Evolutionary conservation across 2,888 invertebrate genomes (phyloP).

Genomic region (Spisula solida): DNA sequence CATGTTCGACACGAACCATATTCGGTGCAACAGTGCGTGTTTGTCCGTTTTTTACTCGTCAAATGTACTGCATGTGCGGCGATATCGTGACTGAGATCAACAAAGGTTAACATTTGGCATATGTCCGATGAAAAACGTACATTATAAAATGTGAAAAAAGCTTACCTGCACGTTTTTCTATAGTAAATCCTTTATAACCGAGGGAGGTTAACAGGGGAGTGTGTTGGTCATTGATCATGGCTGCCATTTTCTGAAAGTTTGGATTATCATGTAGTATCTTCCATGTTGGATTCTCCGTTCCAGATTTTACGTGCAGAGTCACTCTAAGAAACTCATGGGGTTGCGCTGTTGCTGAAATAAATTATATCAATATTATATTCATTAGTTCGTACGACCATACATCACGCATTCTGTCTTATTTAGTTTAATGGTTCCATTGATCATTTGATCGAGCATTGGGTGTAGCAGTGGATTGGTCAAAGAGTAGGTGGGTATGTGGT

Average conservation of each 20-base stretch:
- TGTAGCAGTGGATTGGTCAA: not conserved
- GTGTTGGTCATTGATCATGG: not conserved
- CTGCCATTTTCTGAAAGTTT: not conserved
- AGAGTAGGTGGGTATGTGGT: too few relatives aligned
- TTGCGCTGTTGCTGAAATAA: not conserved
- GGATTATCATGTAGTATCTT: not conserved
- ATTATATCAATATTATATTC: too few relatives aligned
- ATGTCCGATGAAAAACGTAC: not conserved
- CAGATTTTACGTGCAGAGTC: constrained; percentile 28
- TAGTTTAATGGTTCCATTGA: too few relatives aligned
- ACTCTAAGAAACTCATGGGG: not conserved
- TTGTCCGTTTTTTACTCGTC: too few relatives aligned
- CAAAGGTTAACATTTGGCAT: not conserved
- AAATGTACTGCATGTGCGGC: too few relatives aligned
- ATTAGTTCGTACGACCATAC: too few relatives aligned
- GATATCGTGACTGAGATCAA: not conserved
- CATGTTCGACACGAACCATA: too few relatives aligned
- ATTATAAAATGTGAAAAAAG: not conserved
- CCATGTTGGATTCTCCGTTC: constrained; percentile 31
- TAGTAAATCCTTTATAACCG: constrained; percentile 18
- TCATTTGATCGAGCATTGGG: too few relatives aligned
- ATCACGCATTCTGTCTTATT: too few relatives aligned
- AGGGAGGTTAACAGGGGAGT: not conserved
- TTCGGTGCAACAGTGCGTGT: too few relatives aligned
- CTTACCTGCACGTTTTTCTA: constrained; percentile 17